Evolutionary conservation across 2,888 invertebrate species (phyloP), one percentile per base, ranked within the genome.

Genomic region (Ophion obscuratus): DNA sequence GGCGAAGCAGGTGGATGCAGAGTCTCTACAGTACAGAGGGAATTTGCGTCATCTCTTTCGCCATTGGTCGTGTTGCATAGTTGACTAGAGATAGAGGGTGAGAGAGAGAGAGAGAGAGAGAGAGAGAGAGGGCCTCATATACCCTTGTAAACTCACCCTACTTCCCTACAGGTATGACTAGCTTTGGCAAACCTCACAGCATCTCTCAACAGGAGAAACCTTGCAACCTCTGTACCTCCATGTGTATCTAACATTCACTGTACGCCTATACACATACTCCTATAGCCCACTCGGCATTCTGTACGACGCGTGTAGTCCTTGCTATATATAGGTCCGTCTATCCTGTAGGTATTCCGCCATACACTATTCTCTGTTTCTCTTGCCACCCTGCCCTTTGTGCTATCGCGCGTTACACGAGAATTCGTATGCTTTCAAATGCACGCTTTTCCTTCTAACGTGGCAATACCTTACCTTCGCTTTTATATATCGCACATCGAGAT

Each of bases 231-330:
- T 70, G 81, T 68, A 81, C 66, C 61, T 67, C 74, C 71, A 57
- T 80, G 64, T 71, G 59, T 61, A 59, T 40, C 64, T 80, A 73
- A 64, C 71, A 40, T 62, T 64, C 27, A 66, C 40, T 40, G 40
- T 66, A 53, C 36, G 53, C 53, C 64, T 57, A 73, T 14, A 76
- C 24, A 47, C 20, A 77, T 61, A 67, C 40, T 20, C n/a, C 40
- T 64, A 64, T 27, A 79, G 84, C 87, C 89, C 88, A 90, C 91
- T 91, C 91, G 91, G 90, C 91, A 91, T 91, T 91, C 91, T 89
- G 88, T 89, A 90, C 91, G 90, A 90, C 89, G 88, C 89, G 87
- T 89, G 90, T 91, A 89, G 88, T 89, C 82, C 85, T 76, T 75
- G 47, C 40, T 75, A 27, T 47, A 59, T 53, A 57, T 44, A 24